phyloP scores from a whole-genome alignment of 2,113 vertebrate species.

The Trichechus manatus region DNA sequence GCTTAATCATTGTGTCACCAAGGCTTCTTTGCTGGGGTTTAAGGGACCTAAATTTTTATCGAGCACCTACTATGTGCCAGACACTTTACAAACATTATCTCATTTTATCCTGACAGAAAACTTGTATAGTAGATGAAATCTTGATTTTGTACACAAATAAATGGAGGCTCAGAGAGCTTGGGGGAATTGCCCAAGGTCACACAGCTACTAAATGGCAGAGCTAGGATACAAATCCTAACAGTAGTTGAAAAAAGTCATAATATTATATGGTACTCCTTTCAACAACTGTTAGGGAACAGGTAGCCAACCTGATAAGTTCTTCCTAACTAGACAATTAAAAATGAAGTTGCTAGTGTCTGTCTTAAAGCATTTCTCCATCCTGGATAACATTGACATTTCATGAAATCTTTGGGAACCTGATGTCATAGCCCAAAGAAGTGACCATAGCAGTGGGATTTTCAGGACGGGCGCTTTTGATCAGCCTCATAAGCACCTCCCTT shows the following conservation, averaged over 20 bases:
- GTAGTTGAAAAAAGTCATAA: background rate
- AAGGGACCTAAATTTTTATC: background rate
- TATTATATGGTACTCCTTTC: slow-evolving; percentile 18
- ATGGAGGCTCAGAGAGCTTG: background rate
- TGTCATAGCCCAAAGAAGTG: slow-evolving; percentile 61
- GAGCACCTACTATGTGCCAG: slow-evolving; percentile 9
- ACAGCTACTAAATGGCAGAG: background rate
- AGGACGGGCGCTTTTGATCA: slow-evolving; percentile 61
- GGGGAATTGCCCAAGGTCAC: background rate
- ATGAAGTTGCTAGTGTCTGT: background rate
- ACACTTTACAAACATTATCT: background rate
- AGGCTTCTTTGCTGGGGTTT: background rate
- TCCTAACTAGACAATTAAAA: slow-evolving; percentile 30
- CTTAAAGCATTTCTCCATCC: slow-evolving; percentile 23
- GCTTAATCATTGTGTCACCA: background rate
- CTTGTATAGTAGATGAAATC: background rate
- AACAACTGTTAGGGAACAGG: background rate
- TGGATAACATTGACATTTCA: slow-evolving; percentile 50
- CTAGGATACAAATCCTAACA: background rate
- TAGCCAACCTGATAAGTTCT: slow-evolving; percentile 37
- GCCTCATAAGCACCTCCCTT: slow-evolving; percentile 34
- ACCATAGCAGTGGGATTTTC: slow-evolving; percentile 48
- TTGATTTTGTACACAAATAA: slow-evolving; percentile 47
- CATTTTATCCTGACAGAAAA: slow-evolving; percentile 39
- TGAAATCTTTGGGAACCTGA: slow-evolving; percentile 49